phyloP scores from a whole-genome alignment of 2,888 invertebrate genomes.

The Ischnus inquisitorius region DNA sequence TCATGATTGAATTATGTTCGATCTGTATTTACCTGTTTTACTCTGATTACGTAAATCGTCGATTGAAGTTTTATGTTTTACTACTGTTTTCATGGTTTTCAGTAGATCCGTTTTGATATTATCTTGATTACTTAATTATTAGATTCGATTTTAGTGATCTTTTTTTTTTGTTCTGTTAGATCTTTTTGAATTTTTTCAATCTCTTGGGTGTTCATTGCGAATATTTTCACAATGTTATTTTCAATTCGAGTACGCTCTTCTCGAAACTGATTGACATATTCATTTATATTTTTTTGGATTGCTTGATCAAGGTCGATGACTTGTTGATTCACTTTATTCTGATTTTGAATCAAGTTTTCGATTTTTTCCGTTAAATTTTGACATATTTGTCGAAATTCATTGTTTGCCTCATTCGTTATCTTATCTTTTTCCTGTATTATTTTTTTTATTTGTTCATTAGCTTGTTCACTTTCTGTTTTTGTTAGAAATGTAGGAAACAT shows the following conservation, averaged over 20 bases:
- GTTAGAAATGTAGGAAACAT: too few species aligned
- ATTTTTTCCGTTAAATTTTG: background rate
- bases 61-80: background rate
- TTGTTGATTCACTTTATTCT: background rate
- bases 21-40: background rate
- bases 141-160: too few species aligned
- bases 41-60: background rate
- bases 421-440: background rate
- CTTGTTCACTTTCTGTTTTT: too few species aligned
- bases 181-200: too few species aligned
- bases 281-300: background rate
- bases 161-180: too few species aligned
- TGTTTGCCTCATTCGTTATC: background rate
- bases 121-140: background rate
- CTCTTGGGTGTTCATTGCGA: too few species aligned
- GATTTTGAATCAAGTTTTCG: background rate
- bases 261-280: too few species aligned
- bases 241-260: too few species aligned
- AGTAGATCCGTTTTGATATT: background rate
- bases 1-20: background rate
- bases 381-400: background rate
- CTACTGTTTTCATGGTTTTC: background rate
- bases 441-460: background rate
- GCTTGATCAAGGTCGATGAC: background rate
- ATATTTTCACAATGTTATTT: too few species aligned